A percentile compares a stretch with the other conserved stretches of the same genome.
Evolutionary conservation across 2,888 invertebrate species (phyloP).

Genomic region (Nemurella pictetii): DNA sequence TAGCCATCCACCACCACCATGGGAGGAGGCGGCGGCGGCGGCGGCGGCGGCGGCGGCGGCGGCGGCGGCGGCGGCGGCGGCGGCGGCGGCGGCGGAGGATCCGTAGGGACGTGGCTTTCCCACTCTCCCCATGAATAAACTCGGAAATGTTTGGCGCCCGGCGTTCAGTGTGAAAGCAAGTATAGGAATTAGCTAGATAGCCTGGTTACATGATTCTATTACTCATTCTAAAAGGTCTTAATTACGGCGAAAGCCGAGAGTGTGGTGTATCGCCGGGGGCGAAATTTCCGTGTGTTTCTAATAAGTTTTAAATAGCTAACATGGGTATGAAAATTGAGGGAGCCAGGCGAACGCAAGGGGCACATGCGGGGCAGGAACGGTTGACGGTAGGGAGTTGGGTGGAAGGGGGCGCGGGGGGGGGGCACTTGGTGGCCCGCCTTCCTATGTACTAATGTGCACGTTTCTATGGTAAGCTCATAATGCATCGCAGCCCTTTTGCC

Average conservation of each 20-base stretch:
- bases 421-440: neutral
- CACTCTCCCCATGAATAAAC: neutral
- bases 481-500: neutral
- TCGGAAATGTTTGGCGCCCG: neutral
- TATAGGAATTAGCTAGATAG: neutral
- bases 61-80: too few species aligned
- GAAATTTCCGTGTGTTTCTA: neutral
- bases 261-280: neutral
- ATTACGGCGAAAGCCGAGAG: neutral
- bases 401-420: neutral
- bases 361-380: too few species aligned
- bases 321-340: neutral
- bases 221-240: neutral
- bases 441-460: neutral
- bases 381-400: neutral
- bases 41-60: too few species aligned
- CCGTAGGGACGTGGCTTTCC: neutral
- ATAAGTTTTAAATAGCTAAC: neutral
- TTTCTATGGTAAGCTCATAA: neutral
- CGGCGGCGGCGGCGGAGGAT: too few species aligned
- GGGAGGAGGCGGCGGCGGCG: too few species aligned
- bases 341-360: neutral
- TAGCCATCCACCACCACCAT: too few species aligned
- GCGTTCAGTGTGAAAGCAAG: neutral
- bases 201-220: neutral